A percentile compares a stretch with the other conserved stretches of the same genome.
These are phyloP conservation scores for Erpobdella octoculata DNA, from an alignment of 2,888 invertebrate genomes.

Conservation along the genomic window DNA sequence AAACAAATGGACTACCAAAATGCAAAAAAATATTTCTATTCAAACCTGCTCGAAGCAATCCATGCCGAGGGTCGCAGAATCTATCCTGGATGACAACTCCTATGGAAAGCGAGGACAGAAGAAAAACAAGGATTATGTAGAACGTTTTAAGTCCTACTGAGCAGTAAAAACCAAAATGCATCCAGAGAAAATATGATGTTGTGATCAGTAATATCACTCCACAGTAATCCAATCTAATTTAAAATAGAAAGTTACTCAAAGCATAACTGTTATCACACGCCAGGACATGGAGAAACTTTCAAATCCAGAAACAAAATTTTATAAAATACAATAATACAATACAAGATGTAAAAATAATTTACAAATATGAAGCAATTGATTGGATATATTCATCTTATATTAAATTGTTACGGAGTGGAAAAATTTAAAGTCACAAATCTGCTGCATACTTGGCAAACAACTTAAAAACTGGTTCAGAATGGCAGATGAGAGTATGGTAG, in stretches of 20 bases:
- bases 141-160: conserved; percentile 81
- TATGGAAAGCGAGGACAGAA: conserved; percentile 78
- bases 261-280: not conserved
- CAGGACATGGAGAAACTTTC: not conserved
- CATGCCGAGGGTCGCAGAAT: conserved; percentile 53
- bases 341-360: not conserved
- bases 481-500: conserved; percentile 92
- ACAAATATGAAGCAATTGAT: no score
- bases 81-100: conserved; percentile 29
- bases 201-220: conserved; percentile 90
- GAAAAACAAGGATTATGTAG: conserved; percentile 76
- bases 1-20: not conserved
- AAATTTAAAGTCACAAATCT: not conserved
- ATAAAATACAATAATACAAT: not conserved
- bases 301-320: not conserved
- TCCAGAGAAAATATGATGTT: conserved; percentile 95
- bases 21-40: not conserved
- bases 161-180: conserved; percentile 97
- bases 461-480: conserved; percentile 88
- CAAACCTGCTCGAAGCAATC: conserved; percentile 73
- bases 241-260: not conserved
- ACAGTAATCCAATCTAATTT: conserved; percentile 75
- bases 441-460: conserved; percentile 75
- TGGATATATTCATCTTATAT: not conserved
- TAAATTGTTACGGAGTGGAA: not conserved